These are phyloP conservation scores for Hydriomena furcata DNA, from an alignment of 2,888 invertebrate species.

Conservation along the genomic window DNA sequence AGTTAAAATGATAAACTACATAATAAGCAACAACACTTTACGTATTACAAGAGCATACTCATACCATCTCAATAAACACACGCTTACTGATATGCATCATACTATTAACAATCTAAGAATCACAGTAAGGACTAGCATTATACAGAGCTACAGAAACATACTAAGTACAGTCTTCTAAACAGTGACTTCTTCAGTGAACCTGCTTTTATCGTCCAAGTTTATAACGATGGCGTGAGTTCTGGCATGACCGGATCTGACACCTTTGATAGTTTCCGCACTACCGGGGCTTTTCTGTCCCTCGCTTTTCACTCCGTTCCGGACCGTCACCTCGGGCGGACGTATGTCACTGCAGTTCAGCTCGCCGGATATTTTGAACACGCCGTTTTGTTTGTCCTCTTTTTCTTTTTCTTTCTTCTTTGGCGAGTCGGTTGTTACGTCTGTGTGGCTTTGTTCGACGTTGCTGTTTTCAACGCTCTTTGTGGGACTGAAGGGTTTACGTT, in stretches of 20 bases:
- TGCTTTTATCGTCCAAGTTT: constrained; percentile 90
- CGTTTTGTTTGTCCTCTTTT: constrained; percentile 67
- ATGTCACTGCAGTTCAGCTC: constrained; percentile 75
- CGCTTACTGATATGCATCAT: constrained; percentile 38
- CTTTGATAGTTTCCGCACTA: constrained; percentile 65
- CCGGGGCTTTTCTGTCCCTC: constrained; percentile 68
- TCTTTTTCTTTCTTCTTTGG: constrained; percentile 68
- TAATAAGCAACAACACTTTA: constrained; percentile 9
- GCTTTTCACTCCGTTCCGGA: constrained; percentile 65
- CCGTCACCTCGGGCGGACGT: constrained; percentile 66
- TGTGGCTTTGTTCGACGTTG: constrained; percentile 69
- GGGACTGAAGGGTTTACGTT: constrained; percentile 78
- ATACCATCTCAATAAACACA: constrained; percentile 10
- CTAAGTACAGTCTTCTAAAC: constrained; percentile 78
- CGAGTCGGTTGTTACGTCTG: constrained; percentile 72
- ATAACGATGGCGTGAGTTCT: constrained; percentile 90
- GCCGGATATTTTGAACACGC: constrained; percentile 77
- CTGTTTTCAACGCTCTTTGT: constrained; percentile 68
- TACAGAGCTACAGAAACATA: constrained; percentile 38
- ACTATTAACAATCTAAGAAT: constrained; percentile 53
- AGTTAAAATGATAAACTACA: too few species aligned
- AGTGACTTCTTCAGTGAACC: constrained; percentile 92
- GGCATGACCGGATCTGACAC: constrained; percentile 85
- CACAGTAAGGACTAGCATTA: constrained; percentile 75
- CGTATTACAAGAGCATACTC: neutral